Base-by-base conservation (phyloP, 1,140 invertebrate species). In the Notospermus geniculatus region DNA sequence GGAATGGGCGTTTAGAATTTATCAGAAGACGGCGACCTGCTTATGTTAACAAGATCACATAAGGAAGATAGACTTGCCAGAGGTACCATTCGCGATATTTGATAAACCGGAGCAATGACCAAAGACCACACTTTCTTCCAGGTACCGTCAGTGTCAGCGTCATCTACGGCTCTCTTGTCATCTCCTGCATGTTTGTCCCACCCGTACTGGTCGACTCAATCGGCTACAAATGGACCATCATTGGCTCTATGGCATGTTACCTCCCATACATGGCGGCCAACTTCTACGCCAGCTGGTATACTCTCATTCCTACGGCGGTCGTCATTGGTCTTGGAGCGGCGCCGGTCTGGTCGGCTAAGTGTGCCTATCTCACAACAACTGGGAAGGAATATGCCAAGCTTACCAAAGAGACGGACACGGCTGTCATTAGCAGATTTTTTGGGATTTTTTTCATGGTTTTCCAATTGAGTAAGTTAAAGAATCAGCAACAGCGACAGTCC, bases 391-490 rank as follows among this genome's bases (percentile, higher is more conserved):
- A 84, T 61, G 74, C 84, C 1, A 70, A 74, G 30, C 58, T 82
- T 23, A 82, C 77, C 1, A 68, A 71, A 1, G 71, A 94, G 72
- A 85, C 89, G 0, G 87, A 90, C 5, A 92, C 96, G 76, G 90
- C 89, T 5, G 91, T 96, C 65, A 91, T 97, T 57, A 92, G 95
- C 41, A 81, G 92, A 68, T 97, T 97, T 86, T 98, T 98, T 80
- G 95, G 95, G 25, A 92, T 97, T 84, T 98, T 98, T 87, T 98
- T 98, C 84, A 88, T 97, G 64, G 88, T 94, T 60, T 97, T 95
- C 88, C 95, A 98, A 76, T 91, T 91, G 0, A 91, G 94, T 80
- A 60, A 72, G 76, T 69, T 36, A 36, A 36, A 15, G 4, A 7
- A 36, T 15, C 4, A 36, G 4, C 32, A 7, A 4, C 15, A 36